Base-by-base conservation (phyloP, 2,797 vertebrate species). In the Kryptopterus vitreolus region DNA sequence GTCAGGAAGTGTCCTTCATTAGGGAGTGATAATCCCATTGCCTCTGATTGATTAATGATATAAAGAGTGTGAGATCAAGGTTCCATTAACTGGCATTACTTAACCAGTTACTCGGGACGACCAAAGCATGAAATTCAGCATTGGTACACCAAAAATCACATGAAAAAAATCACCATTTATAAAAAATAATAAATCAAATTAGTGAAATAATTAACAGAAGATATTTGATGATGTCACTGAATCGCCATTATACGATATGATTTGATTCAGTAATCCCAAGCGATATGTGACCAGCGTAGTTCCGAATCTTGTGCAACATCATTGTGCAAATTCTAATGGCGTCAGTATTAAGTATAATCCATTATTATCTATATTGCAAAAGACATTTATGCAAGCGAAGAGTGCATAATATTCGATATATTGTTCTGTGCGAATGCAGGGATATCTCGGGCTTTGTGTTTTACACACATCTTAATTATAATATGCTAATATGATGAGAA, bases 1-100 rank as follows among this genome's bases (percentile, higher is more conserved):
- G 38, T 76, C 73, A 76, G 57, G 35, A 61, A 76, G 58, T 48
- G 35, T 35, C 52, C 31, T 72, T 58, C 33, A 59, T 58, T 74
- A 74, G 1, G 20, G 29, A 57, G 4, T 31, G 24, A 76, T 76
- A 48, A 76, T 76, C 38, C 38, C 58, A 76, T 31, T 50, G 18
- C 24, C 35, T 31, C 43, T 48, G 73, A 76, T 62, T 61, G 61
- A 62, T 76, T 62, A 22, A 76, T 22, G 58, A 62, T 76, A 50
- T 26, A 31, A 31, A 29, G n/a, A 61, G 57, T 3, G 2, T 48
- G 38, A 48, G 57, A 48, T 48, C 24, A 48, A 61, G 35, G n/a
- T 29, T 61, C 9, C 18, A 61, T 61, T 46, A 75, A 75, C 15
- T 75, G 38, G 29, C 57, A 46, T 75, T 46, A 29, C 18, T 2